Evolutionary conservation across 2,113 vertebrate species (phyloP), one percentile per base, ranked within the genome.

Genomic region (Struthidea cinerea): DNA sequence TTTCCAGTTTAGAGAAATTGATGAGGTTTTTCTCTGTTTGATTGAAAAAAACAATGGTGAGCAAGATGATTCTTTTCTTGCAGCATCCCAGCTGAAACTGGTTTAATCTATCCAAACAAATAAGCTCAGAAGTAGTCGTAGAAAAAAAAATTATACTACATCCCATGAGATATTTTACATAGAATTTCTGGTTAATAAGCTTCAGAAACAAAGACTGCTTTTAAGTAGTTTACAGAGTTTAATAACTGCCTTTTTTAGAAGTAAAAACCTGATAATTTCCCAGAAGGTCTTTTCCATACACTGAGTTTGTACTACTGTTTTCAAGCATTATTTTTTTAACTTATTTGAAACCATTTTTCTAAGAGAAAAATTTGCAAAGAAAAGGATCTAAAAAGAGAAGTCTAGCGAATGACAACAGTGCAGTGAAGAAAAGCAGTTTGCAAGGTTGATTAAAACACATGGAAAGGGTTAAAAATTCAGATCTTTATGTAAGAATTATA

Each of bases 381-480:
- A 69, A 18, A 73, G 2, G 16, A 57, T 83, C 73, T 39, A 2
- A 69, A 79, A 87, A 70, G 14, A 35, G 20, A 60, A 68, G 23
- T 33, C 30, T 65, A 80, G 21, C 13, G 18, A 84, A 65, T 60
- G 16, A 86, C 50, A 89, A 30, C 15, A 42, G 50, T 10, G 16
- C 15, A 42, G 50, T 10, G 16, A 41, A 27, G 47, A 86, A 89
- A 94, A 82, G 39, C 24, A 49, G 33, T 35, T 90, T 33, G 37
- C 75, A 77, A 80, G 32, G 49, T 60, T 91, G 79, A 87, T 93
- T 71, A 52, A 84, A 69, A 83, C 80, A 42, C 67, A 77, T 53
- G 65, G 32, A 97, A 98, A 96, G 98, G 97, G 98, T 99, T 99
- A 99, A 98, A 98, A 98, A 98, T 98, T 98, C 97, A 96, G 98